Base-by-base conservation (phyloP, 2,888 invertebrate genomes). In the Pachydiplax longipennis region DNA sequence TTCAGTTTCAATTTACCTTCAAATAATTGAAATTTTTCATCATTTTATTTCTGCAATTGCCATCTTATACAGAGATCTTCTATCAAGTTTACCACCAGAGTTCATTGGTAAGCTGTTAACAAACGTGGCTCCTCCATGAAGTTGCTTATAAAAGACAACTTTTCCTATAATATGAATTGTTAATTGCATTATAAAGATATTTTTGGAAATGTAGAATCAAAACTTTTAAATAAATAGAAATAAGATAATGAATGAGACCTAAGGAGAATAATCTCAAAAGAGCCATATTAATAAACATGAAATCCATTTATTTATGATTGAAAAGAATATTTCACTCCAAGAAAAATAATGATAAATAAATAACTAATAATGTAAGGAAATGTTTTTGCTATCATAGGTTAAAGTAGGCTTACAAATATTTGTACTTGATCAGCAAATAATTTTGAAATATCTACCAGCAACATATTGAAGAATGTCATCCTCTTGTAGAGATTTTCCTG, bases 61-160 rank as follows among this genome's bases (percentile, higher is more conserved):
- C 22, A 83, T 80, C 0, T 58, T 53, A 18, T 37, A 58, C 18
- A 91, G 91, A 31, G 40, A 65, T 53, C 25, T 81, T 53, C 91
- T 83, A 80, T 91, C 91, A n/a, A 91, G 48, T n/a, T 91, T 91
- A 18, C 91, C 91, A 22, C 91, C 91, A 65, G 48, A 73, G 80
- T 91, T 91, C 31, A 53, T 81, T 25, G 91, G 91, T n/a, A 91
- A 48, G 12, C n/a, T 22, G 31, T 80, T 83, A 1, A 91, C 90
- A 35, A 91, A 73, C 53, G 22, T 80, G 22, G 44, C 91, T 31
- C 91, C 91, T 48, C 91, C 91, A 80, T 90, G 83, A 8, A 91
- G 53, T 2, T 90, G 83, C 48, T 73, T 91, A 40, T 91, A 90
- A n/a, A 44, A 80, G 22, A 80, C 31, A 2, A 80, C 31, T 53